Conservation (phyloP, 1,140 invertebrate genomes). For the Centruroides vittatus region DNA sequence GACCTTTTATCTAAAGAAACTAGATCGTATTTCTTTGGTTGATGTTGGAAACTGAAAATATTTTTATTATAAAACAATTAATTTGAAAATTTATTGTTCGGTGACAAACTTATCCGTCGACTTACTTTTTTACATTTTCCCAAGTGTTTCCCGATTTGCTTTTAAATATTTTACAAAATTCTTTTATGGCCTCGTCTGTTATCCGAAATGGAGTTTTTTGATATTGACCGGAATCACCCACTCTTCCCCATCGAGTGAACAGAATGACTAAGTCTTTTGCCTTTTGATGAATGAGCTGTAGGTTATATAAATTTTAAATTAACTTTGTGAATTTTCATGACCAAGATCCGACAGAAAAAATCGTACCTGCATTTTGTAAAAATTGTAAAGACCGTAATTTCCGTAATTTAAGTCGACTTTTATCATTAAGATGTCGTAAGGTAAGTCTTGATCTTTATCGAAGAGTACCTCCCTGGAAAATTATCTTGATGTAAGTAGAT, state of each 20-base stretch:
- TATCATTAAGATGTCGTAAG: slow-evolving; percentile 34
- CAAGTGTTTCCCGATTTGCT: slow-evolving; percentile 38
- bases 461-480: slow-evolving; percentile 21
- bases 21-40: slow-evolving; percentile 34
- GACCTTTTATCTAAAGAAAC: slow-evolving; percentile 19
- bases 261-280: slow-evolving; percentile 34
- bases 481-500: not conserved
- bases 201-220: slow-evolving; percentile 37
- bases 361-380: slow-evolving; percentile 38
- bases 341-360: too few relatives aligned
- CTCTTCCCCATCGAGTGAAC: slow-evolving; percentile 40
- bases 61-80: not conserved
- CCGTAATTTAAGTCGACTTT: slow-evolving; percentile 35
- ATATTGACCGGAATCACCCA: slow-evolving; percentile 34
- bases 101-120: not conserved
- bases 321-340: not conserved
- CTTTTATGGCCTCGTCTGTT: slow-evolving; percentile 32
- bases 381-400: slow-evolving; percentile 36
- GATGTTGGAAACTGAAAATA: slow-evolving; percentile 20
- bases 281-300: slow-evolving; percentile 30
- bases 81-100: not conserved
- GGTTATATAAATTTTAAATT: not conserved
- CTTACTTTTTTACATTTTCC: slow-evolving; percentile 29
- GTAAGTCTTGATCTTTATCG: slow-evolving; percentile 24
- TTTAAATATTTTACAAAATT: slow-evolving; percentile 38